phyloP scores from a whole-genome alignment of 2,888 invertebrate species.

The Labia minor region DNA sequence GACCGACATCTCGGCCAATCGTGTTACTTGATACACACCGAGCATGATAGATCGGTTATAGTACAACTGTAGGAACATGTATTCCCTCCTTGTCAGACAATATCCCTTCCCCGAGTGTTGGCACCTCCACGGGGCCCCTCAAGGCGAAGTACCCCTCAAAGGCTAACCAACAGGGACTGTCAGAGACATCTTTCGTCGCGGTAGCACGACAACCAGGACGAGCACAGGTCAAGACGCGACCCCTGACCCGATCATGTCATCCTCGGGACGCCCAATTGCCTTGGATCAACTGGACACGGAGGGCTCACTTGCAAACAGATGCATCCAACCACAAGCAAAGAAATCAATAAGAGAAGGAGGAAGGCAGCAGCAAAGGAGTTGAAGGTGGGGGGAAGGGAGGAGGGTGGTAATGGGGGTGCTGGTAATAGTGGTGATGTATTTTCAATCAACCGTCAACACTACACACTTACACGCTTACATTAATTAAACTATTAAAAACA shows the following conservation, averaged over 20 bases:
- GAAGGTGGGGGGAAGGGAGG: background rate
- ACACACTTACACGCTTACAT: too few species aligned
- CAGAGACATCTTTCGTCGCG: background rate
- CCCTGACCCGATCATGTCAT: background rate
- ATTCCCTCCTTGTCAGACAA: constrained; percentile 25
- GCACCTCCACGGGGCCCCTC: constrained; percentile 20
- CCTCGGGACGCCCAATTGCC: constrained; percentile 34
- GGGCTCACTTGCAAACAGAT: too few species aligned
- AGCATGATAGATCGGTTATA: constrained; percentile 28
- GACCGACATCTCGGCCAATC: constrained; percentile 27
- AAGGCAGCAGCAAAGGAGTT: background rate
- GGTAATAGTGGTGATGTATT: too few species aligned
- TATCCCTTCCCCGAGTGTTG: constrained; percentile 22
- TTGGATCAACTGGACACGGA: too few species aligned
- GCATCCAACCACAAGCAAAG: background rate
- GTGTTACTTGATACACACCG: constrained; percentile 26
- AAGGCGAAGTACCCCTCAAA: background rate
- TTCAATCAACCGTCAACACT: constrained; percentile 3
- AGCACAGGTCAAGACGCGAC: background rate
- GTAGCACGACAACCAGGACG: background rate
- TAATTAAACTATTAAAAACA: too few species aligned
- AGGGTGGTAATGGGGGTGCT: too few species aligned
- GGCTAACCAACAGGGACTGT: background rate
- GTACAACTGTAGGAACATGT: constrained; percentile 27
- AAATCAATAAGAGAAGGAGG: background rate